Percentiles rank a stretch among this genome's conserved stretches.
Evolutionary conservation across 2,113 vertebrate genomes (phyloP).

Genomic region (Eretmochelys imbricata): DNA sequence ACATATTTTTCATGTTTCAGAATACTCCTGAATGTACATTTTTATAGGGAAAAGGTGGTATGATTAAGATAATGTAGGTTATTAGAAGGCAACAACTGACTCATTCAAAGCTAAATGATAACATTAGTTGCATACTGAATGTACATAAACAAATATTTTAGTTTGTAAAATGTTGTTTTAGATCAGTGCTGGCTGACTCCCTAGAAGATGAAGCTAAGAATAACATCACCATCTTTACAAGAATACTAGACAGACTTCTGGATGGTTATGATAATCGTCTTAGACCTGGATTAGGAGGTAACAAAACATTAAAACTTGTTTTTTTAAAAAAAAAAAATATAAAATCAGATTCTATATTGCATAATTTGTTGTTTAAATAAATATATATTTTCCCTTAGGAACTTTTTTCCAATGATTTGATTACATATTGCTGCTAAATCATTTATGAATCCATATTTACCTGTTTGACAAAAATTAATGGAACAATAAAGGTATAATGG

Average conservation of each 20-base stretch:
- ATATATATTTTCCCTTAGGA: not conserved
- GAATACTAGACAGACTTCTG: constrained; percentile 97
- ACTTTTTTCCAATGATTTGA: constrained; percentile 1
- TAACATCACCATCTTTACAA: constrained; percentile 98
- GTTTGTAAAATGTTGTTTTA: constrained; percentile 81
- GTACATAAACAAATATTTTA: constrained; percentile 23
- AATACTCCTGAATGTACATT: not conserved
- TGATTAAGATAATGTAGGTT: not conserved
- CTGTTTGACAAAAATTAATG: constrained; percentile 4
- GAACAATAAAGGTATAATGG: constrained; percentile 58
- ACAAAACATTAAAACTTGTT: constrained; percentile 70
- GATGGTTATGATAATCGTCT: constrained; percentile 99
- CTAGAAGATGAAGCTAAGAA: constrained; percentile 94
- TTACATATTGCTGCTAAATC: constrained; percentile 51
- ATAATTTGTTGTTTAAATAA: constrained; percentile 38
- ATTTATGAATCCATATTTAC: constrained; percentile 60
- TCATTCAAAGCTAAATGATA: not conserved
- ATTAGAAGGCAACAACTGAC: not conserved
- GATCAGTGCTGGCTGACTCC: constrained; percentile 89
- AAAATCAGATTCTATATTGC: constrained; percentile 30
- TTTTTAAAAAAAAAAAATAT: not conserved
- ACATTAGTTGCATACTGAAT: constrained; percentile 13
- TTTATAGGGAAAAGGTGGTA: not conserved
- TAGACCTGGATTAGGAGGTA: constrained; percentile 97
- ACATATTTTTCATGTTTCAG: not conserved